phyloP scores from a whole-genome alignment of 2,888 invertebrate genomes.

The Nyleta sp. region DNA sequence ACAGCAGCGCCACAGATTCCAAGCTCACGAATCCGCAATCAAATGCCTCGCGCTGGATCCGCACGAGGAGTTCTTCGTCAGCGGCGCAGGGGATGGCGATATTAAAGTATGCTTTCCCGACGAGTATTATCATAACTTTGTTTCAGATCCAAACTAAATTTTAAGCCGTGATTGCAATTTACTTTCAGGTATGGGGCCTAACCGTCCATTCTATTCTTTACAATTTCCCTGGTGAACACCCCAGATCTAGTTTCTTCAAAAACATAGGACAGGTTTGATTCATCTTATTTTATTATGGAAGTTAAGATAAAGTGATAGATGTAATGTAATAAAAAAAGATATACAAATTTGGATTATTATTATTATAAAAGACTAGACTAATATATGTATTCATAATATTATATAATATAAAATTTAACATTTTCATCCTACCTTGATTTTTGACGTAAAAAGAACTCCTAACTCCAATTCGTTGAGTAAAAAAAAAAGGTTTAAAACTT shows the following conservation, averaged over 20 bases:
- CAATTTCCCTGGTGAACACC: constrained; percentile 96
- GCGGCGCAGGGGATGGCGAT: constrained; percentile 96
- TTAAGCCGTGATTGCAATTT: constrained; percentile 13
- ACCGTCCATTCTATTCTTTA: constrained; percentile 93
- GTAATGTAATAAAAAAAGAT: too few relatives aligned
- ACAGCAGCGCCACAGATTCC: constrained; percentile 91
- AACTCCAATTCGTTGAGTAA: too few relatives aligned
- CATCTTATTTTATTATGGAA: neutral
- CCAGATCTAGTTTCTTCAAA: constrained; percentile 97
- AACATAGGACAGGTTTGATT: constrained; percentile 91
- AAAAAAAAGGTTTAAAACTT: too few relatives aligned
- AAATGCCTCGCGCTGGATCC: constrained; percentile 98
- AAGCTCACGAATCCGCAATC: constrained; percentile 96
- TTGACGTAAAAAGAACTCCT: too few relatives aligned
- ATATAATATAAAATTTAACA: too few relatives aligned
- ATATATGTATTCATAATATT: too few relatives aligned
- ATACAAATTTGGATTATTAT: too few relatives aligned
- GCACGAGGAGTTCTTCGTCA: constrained; percentile 97
- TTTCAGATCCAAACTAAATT: too few relatives aligned
- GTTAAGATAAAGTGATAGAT: too few relatives aligned
- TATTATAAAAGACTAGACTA: neutral
- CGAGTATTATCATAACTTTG: neutral
- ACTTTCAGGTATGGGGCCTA: constrained; percentile 94
- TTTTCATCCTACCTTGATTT: too few relatives aligned
- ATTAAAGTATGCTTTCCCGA: constrained; percentile 87